Evolutionary conservation across 2,113 vertebrate species (phyloP).

Genomic region (Rhabdomys dilectus): DNA sequence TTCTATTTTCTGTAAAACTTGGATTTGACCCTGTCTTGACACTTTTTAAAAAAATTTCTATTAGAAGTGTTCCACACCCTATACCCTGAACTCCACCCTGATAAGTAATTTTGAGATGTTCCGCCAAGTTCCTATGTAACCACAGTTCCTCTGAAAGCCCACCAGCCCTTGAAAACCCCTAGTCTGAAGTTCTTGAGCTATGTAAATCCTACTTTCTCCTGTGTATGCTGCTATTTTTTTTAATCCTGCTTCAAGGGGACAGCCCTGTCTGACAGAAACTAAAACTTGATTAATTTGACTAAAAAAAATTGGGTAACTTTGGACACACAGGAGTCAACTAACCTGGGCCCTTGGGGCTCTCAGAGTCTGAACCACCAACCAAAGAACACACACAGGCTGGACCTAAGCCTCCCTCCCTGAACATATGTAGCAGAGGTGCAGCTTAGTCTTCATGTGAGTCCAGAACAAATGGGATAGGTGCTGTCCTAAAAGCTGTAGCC

Average conservation of each 20-base stretch:
- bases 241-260: background rate
- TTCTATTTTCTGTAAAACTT: too few relatives aligned
- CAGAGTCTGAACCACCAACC: too few relatives aligned
- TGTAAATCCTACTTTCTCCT: background rate
- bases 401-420: too few relatives aligned
- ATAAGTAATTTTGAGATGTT: too few relatives aligned
- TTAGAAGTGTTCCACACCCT: background rate
- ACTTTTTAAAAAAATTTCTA: background rate
- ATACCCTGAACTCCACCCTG: background rate
- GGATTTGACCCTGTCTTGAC: background rate
- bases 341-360: too few relatives aligned
- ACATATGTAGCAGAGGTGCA: too few relatives aligned
- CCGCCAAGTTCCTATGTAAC: background rate
- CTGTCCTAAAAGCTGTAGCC: too few relatives aligned
- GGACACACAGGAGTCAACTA: too few relatives aligned
- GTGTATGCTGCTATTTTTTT: background rate
- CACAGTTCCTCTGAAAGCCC: background rate
- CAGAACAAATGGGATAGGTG: too few relatives aligned
- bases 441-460: too few relatives aligned
- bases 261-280: background rate
- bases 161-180: background rate
- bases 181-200: background rate
- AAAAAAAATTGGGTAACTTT: background rate
- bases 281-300: background rate
- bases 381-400: too few relatives aligned